phyloP scores from a whole-genome alignment of 53 echinoderm and acorn worm genomes.

The Stichopus horrens region DNA sequence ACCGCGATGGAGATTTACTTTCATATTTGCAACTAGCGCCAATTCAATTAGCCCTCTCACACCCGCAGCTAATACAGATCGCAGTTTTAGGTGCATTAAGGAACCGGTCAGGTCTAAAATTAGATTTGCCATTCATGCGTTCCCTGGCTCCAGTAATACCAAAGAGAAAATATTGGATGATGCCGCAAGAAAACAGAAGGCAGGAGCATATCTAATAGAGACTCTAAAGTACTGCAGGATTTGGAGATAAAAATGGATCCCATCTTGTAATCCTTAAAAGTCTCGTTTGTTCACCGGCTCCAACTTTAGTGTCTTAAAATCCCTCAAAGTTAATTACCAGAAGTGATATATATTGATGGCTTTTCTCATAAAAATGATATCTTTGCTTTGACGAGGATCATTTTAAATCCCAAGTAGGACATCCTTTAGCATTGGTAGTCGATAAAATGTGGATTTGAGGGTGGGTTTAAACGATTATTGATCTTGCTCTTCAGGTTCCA shows the following conservation, averaged over 20 bases:
- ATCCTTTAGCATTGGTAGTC: too few relatives aligned
- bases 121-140: background rate
- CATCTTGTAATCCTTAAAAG: too few relatives aligned
- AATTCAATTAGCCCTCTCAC: background rate
- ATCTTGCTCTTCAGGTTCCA: too few relatives aligned
- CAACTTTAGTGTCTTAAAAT: background rate
- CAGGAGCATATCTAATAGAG: too few relatives aligned
- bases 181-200: too few relatives aligned
- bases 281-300: background rate
- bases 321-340: background rate
- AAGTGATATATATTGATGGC: background rate
- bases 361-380: background rate
- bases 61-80: background rate
- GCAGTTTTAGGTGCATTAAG: background rate
- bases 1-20: background rate
- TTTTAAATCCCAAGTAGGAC: background rate
- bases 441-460: too few relatives aligned
- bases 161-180: background rate
- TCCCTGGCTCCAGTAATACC: background rate
- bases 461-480: too few relatives aligned
- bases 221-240: too few relatives aligned
- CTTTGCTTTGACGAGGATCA: background rate
- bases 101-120: background rate
- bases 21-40: background rate
- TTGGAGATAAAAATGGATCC: too few relatives aligned